phyloP scores from a whole-genome alignment of 1,140 invertebrate species.

The Thaumatotibia leucotreta region DNA sequence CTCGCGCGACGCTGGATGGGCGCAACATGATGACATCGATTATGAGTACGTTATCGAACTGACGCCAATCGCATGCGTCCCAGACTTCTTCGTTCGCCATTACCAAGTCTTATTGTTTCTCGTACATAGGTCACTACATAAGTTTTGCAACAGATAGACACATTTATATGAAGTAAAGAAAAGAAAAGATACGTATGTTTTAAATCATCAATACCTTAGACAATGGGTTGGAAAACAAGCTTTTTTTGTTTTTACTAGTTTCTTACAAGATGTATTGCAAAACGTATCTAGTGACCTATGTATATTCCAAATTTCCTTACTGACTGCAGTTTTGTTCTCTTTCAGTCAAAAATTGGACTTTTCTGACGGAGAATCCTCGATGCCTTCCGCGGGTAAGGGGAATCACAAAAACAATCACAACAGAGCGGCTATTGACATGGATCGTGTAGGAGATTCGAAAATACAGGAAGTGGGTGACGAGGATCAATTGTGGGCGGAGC shows the following conservation, averaged over 20 bases:
- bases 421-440: slow-evolving; percentile 52
- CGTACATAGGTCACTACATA: no score
- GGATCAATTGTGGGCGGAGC: slow-evolving; percentile 85
- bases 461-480: slow-evolving; percentile 78
- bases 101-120: neutral
- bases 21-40: slow-evolving; percentile 93
- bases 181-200: no score
- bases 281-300: neutral
- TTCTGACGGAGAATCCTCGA: slow-evolving; percentile 90
- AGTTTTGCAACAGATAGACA: no score
- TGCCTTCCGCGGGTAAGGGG: slow-evolving; percentile 41
- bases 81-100: neutral
- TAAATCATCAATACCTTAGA: no score
- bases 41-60: slow-evolving; percentile 83
- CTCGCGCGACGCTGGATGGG: slow-evolving; percentile 92
- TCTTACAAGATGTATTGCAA: no score
- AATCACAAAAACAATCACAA: slow-evolving; percentile 58
- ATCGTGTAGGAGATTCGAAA: slow-evolving; percentile 55
- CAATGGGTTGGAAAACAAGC: no score
- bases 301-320: neutral
- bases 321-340: slow-evolving; percentile 30
- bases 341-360: slow-evolving; percentile 93
- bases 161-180: no score
- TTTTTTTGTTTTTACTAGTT: no score
- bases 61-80: neutral